Percentiles rank a stretch among this genome's conserved stretches.
Conservation (phyloP, 2,888 invertebrate species). For the Onthophagus sagittarius region DNA sequence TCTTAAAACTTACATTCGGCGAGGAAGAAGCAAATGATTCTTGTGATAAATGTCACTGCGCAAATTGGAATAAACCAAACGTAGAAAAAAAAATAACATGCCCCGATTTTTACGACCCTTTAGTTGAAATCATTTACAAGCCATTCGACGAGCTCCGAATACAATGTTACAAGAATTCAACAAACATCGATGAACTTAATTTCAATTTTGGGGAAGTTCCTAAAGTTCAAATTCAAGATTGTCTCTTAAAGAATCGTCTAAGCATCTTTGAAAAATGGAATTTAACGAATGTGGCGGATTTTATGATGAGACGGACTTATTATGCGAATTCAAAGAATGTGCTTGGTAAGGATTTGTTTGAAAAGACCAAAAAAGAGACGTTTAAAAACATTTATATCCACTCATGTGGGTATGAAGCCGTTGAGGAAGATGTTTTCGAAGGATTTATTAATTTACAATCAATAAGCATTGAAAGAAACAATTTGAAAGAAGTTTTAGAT, state of each 20-base stretch:
- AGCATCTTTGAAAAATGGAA: neutral
- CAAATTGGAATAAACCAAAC: too few relatives aligned
- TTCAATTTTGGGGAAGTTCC: neutral
- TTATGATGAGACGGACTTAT: neutral
- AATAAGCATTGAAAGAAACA: too few relatives aligned
- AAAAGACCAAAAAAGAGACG: slow-evolving; percentile 23
- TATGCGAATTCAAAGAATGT: neutral
- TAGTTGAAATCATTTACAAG: neutral
- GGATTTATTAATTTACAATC: slow-evolving; percentile 59
- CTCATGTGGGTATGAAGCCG: slow-evolving; percentile 21
- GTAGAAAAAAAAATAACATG: too few relatives aligned
- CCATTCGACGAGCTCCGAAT: neutral
- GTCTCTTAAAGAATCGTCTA: neutral
- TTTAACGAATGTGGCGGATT: neutral
- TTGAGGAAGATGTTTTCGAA: slow-evolving; percentile 41
- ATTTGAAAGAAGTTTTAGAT: slow-evolving; percentile 2
- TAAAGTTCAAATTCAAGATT: neutral
- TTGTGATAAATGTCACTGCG: too few relatives aligned
- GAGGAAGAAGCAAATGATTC: too few relatives aligned
- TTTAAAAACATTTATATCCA: neutral
- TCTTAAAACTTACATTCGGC: too few relatives aligned
- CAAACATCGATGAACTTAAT: neutral
- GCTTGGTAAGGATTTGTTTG: slow-evolving; percentile 29
- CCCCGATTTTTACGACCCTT: neutral
- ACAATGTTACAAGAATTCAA: neutral